These are phyloP conservation scores for Epinephelus moara DNA, from an alignment of 2,113 vertebrate species.

Conservation along the genomic window DNA sequence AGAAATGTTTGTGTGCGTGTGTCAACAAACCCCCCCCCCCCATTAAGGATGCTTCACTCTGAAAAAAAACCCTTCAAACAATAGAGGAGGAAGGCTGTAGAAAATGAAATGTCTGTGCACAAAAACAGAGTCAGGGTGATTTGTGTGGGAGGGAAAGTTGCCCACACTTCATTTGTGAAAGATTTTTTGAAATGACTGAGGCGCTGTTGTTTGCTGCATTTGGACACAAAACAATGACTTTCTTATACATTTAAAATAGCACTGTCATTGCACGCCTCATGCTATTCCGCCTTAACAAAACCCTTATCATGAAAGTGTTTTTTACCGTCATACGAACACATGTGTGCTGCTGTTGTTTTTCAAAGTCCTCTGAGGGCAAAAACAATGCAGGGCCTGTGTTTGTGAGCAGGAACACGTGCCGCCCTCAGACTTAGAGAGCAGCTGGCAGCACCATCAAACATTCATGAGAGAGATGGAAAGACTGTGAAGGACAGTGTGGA, in stretches of 20 bases:
- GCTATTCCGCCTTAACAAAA: background rate
- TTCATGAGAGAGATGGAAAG: conserved; percentile 74
- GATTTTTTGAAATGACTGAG: conserved; percentile 50
- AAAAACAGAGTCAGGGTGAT: conserved; percentile 42
- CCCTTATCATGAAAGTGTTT: background rate
- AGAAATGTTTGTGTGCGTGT: conserved; percentile 13
- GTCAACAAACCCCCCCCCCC: conserved; percentile 40
- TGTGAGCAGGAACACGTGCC: conserved; percentile 59
- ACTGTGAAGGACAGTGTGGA: conserved; percentile 68
- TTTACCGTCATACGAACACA: background rate
- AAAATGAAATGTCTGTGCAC: conserved; percentile 47
- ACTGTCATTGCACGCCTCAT: background rate
- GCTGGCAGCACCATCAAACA: conserved; percentile 78
- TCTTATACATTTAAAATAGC: conserved; percentile 42
- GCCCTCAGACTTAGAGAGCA: conserved; percentile 68
- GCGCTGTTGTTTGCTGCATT: conserved; percentile 29
- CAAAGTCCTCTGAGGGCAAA: conserved; percentile 33
- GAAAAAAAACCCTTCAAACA: conserved; percentile 13
- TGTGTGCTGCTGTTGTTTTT: conserved; percentile 15
- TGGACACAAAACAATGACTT: conserved; percentile 36
- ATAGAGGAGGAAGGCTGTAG: conserved; percentile 21
- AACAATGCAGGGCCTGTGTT: conserved; percentile 47
- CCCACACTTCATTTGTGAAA: conserved; percentile 63
- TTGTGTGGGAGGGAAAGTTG: conserved; percentile 60
- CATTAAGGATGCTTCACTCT: conserved; percentile 35